Evolutionary conservation across 2,888 invertebrate species (phyloP), one percentile per base, ranked within the genome.

Genomic region (Drosophila longiperda): DNA sequence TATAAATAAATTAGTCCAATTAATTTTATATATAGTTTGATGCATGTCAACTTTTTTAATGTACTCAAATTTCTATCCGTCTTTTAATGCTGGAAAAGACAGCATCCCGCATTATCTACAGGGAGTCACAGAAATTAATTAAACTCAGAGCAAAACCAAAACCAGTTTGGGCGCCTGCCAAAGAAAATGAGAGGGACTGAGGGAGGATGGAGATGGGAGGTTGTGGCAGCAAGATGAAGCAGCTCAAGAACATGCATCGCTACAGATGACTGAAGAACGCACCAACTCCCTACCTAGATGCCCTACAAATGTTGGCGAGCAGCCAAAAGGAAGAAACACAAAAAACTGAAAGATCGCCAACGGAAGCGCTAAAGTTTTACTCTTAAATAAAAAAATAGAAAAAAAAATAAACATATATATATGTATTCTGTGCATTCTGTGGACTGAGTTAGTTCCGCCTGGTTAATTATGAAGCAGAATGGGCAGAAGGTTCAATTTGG

Each of bases 331-430:
- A 73, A 67, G 68, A 81, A 75, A 66, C 52, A 38, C 40, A 52
- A 45, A 50, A 8, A 54, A 53, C 12, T 63, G 36, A 9, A 61
- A 61, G 72, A 84, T 84, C 66, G 66, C 65, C 66, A 75, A 50
- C 83, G 84, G 84, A 84, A 87, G 81, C 67, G 48, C 73, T 57
- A 57, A 79, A 70, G 83, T 76, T 83, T 81, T 62, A 68, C 69
- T 73, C 38, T 60, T 52, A 17, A 62, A 63, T 55, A 61, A 64
- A 48, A 48, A 54, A 11, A 8, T 8, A 9, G 9, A 20, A 32
- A 58, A 55, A 63, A 50, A 68, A 26, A 68, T 23, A 34, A 38
- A 20, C 20, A 26, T 11, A 23, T 1, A 45, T 36, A 36, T 38
- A 61, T 38, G 7, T 40, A 33, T 48, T 45, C 23, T 23, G 45